phyloP scores from a whole-genome alignment of 2,113 vertebrate genomes.

The Varanus komodoensis region DNA sequence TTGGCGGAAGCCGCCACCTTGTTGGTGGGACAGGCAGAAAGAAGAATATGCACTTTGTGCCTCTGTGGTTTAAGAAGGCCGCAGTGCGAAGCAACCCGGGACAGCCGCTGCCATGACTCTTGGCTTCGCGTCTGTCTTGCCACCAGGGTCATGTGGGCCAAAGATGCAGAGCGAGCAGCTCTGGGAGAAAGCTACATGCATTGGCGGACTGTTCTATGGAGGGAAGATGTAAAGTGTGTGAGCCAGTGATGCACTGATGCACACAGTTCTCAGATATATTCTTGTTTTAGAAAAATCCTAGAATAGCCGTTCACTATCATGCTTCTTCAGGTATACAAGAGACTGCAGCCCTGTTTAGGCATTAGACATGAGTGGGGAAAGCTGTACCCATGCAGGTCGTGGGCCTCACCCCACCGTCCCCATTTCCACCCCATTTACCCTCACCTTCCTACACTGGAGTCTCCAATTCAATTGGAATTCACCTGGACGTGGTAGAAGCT shows the following conservation, averaged over 20 bases:
- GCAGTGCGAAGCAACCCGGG: background rate
- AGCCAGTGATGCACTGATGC: background rate
- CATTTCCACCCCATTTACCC: too few species aligned
- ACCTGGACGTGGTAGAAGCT: too few species aligned
- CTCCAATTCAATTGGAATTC: too few species aligned
- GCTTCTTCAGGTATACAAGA: background rate
- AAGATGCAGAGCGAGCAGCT: background rate
- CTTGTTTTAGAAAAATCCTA: background rate
- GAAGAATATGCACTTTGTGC: background rate
- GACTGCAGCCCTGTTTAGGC: background rate
- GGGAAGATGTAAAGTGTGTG: background rate
- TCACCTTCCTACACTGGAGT: too few species aligned
- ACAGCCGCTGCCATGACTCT: rapidly evolving
- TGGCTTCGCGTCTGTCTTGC: background rate
- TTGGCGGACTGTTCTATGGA: background rate
- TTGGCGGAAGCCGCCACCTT: background rate
- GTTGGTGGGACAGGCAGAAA: background rate
- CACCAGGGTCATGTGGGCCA: too few species aligned
- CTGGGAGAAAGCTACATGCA: background rate
- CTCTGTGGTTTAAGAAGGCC: background rate
- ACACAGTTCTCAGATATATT: background rate
- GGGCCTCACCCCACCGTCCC: background rate
- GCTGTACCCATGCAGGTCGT: background rate
- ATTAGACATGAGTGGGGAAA: background rate
- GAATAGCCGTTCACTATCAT: background rate